Evolutionary conservation across 2,888 invertebrate genomes (phyloP).

Genomic region (Pyrochroa serraticornis): DNA sequence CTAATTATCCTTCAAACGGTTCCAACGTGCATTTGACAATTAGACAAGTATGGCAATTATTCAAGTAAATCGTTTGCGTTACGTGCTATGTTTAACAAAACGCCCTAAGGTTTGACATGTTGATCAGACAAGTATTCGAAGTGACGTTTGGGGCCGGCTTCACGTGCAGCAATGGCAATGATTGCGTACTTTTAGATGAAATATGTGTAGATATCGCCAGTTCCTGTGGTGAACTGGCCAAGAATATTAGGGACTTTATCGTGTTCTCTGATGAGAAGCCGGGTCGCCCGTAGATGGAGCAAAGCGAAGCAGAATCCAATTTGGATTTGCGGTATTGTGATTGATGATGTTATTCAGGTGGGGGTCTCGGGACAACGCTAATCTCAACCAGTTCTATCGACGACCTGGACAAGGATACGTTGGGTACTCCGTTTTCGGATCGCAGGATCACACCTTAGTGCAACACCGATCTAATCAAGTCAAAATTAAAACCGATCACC

Average conservation of each 20-base stretch:
- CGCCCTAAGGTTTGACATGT: too few relatives aligned
- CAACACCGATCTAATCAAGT: constrained; percentile 35
- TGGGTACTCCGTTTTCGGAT: constrained; percentile 29
- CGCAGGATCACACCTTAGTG: constrained; percentile 13
- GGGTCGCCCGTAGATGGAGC: constrained; percentile 21
- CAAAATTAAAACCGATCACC: constrained; percentile 33
- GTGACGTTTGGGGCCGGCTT: too few relatives aligned
- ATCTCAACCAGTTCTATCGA: constrained; percentile 36
- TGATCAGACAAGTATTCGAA: too few relatives aligned
- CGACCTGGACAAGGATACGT: constrained; percentile 37
- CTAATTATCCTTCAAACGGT: too few relatives aligned
- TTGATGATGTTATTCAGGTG: constrained; percentile 52
- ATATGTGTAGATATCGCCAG: constrained; percentile 7
- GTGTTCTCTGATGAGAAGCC: constrained; percentile 26
- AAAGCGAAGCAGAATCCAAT: constrained; percentile 45
- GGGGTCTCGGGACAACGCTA: constrained; percentile 41
- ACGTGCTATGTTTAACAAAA: too few relatives aligned
- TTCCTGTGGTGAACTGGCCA: constrained; percentile 22
- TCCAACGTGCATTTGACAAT: too few relatives aligned
- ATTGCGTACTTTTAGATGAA: constrained; percentile 12
- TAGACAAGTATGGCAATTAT: too few relatives aligned
- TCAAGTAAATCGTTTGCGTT: too few relatives aligned
- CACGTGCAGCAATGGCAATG: not conserved
- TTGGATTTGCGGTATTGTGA: constrained; percentile 52
- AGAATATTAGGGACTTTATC: constrained; percentile 25